Evolutionary conservation across 2,888 invertebrate genomes (phyloP).

Genomic region (Zelleria hepariella): DNA sequence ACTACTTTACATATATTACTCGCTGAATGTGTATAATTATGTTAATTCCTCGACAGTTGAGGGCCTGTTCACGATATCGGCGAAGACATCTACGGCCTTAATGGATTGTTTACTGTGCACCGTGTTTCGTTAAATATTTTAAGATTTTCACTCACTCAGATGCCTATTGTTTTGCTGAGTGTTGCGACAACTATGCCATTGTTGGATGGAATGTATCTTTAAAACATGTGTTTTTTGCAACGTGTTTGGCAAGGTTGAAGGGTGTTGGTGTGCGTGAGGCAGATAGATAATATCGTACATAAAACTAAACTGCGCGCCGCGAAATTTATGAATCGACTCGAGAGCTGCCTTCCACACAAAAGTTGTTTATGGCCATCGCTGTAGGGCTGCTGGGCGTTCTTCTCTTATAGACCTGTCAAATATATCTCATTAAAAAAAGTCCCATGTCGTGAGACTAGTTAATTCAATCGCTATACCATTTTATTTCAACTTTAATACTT

Average conservation of each 20-base stretch:
- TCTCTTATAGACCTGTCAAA: constrained; percentile 14
- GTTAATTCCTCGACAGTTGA: constrained; percentile 50
- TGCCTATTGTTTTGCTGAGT: not conserved
- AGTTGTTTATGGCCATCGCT: constrained; percentile 58
- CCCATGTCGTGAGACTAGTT: constrained; percentile 44
- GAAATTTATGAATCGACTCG: constrained; percentile 64
- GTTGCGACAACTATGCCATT: not conserved
- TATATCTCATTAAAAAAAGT: constrained; percentile 48
- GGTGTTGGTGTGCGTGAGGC: constrained; percentile 35
- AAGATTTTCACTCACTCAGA: not conserved
- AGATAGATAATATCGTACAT: constrained; percentile 61
- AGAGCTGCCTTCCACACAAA: constrained; percentile 67
- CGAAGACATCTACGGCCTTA: constrained; percentile 42
- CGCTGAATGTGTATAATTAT: constrained; percentile 65
- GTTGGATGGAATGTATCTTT: constrained; percentile 16
- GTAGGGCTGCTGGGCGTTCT: constrained; percentile 38
- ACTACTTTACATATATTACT: constrained; percentile 65
- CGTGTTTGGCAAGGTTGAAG: constrained; percentile 9
- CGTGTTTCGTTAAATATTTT: constrained; percentile 18
- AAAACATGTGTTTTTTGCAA: constrained; percentile 18
- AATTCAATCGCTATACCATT: constrained; percentile 46
- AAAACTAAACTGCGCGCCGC: constrained; percentile 64
- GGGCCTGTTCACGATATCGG: constrained; percentile 41
- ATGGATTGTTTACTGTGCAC: constrained; percentile 52
- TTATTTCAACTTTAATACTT: constrained; percentile 10